These are phyloP conservation scores for Rhyacichthys aspro DNA, from an alignment of 2,797 vertebrate species.

Conservation along the genomic window DNA sequence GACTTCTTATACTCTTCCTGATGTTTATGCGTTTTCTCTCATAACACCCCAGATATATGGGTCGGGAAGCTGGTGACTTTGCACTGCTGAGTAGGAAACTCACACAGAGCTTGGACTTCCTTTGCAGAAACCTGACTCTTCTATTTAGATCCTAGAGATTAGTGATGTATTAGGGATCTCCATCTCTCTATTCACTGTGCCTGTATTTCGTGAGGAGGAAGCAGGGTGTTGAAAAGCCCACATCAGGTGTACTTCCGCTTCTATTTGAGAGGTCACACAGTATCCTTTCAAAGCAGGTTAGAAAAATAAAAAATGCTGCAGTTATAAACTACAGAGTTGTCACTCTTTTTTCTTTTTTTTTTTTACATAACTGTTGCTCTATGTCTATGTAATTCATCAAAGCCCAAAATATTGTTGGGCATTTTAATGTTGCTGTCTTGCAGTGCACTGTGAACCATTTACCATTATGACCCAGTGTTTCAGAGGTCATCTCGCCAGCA, in stretches of 20 bases:
- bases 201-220: constrained; percentile 22
- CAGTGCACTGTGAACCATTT: constrained; percentile 7
- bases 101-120: constrained; percentile 35
- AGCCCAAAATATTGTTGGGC: background rate
- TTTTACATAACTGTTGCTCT: background rate
- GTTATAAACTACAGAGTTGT: too few relatives aligned
- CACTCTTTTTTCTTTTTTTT: too few relatives aligned
- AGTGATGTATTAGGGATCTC: constrained; percentile 47
- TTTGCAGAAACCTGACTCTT: constrained; percentile 57
- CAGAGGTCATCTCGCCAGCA: constrained; percentile 23
- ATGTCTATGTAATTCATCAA: background rate
- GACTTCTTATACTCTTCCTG: too few relatives aligned
- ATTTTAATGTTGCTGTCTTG: background rate
- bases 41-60: constrained; percentile 23
- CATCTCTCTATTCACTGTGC: constrained; percentile 30
- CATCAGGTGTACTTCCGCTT: constrained; percentile 24
- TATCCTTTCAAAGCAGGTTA: constrained; percentile 44
- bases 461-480: constrained; percentile 26
- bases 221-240: constrained; percentile 41
- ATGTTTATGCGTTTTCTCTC: constrained; percentile 21
- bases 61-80: constrained; percentile 33
- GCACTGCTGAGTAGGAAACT: constrained; percentile 40
- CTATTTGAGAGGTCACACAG: constrained; percentile 40
- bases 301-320: constrained; percentile 4
- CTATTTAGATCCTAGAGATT: constrained; percentile 57